A percentile compares a stretch with the other conserved stretches of the same genome.
Evolutionary conservation across 2,797 vertebrate species (phyloP).

Genomic region (Karalla daura): DNA sequence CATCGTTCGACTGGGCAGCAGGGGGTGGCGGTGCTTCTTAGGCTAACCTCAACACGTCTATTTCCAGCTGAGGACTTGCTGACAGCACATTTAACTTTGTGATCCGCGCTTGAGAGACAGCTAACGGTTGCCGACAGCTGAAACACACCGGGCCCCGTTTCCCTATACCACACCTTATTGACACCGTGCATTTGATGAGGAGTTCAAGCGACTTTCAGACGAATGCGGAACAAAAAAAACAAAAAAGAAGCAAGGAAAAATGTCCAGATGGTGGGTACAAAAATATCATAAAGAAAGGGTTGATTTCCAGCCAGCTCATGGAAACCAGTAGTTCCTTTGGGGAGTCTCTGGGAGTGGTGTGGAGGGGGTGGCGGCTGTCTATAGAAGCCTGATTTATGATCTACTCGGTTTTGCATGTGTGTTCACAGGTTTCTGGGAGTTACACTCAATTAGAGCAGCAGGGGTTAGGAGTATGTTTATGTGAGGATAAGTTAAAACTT

Average conservation of each 20-base stretch:
- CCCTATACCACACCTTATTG: conserved; percentile 68
- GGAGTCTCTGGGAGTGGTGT: conserved; percentile 37
- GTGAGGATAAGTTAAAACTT: conserved; percentile 79
- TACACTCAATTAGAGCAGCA: conserved; percentile 80
- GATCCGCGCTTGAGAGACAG: conserved; percentile 77
- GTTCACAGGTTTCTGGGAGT: conserved; percentile 79
- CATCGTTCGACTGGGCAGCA: conserved; percentile 66
- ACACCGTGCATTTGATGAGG: conserved; percentile 63
- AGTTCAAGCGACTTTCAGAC: conserved; percentile 47
- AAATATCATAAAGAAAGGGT: conserved; percentile 53
- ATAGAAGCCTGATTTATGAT: conserved; percentile 74
- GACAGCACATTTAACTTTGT: conserved; percentile 82
- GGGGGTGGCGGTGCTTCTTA: conserved; percentile 64
- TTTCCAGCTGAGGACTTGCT: conserved; percentile 77
- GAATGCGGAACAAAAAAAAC: not conserved
- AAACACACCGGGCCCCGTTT: conserved; percentile 52
- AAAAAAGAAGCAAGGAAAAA: no score
- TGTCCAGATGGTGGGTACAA: conserved; percentile 32
- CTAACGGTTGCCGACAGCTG: conserved; percentile 75
- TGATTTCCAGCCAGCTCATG: conserved; percentile 62
- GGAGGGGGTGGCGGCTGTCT: conserved; percentile 57
- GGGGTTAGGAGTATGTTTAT: conserved; percentile 73
- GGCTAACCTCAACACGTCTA: conserved; percentile 79
- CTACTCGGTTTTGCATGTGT: conserved; percentile 70
- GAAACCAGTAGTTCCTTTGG: conserved; percentile 65